Base-by-base conservation (phyloP, 2,113 vertebrate genomes). In the Ahaetulla prasina region DNA sequence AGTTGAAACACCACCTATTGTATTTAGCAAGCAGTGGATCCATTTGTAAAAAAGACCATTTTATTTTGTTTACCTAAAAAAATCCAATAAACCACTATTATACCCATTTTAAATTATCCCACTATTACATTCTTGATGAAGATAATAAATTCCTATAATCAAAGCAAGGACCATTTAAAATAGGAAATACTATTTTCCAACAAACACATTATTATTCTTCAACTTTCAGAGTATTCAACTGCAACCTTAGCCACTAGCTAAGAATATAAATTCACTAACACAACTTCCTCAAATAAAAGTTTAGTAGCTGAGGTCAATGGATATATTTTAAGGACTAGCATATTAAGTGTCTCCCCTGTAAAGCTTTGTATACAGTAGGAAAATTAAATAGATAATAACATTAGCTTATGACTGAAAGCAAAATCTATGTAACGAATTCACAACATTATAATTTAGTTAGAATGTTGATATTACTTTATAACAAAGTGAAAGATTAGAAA, bases 71-170 rank as follows among this genome's bases (percentile, higher is more conserved):
- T 96, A 96, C 96, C 94, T 93, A 23, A 94, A 94, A 97, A 98
- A 98, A 99, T 98, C 98, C 97, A 99, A 99, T 99, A 98, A 98
- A 98, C 97, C 96, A 94, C 96, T 97, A 98, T 98, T 98, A 98
- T 98, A 98, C 97, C 98, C 97, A 96, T 97, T 98, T 98, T 97
- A 98, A 98, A 99, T 98, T 98, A 98, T 97, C 98, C 98, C 97
- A 98, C 97, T 98, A 98, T 96, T 97, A 97, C 97, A 97, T 97
- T 98, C 96, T 96, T 97, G 97, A 97, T 98, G 98, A 99, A 99
- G 98, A 98, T 98, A 98, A 98, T 98, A 98, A 99, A 99, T 99
- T 98, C 97, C 97, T 96, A 97, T 98, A 98, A 99, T 99, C 98
- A 98, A 98, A 96, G 97, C 97, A 98, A 97, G 97, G 97, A 97